Conservation (phyloP, 1,140 invertebrate genomes). For the Pristionchus pacificus region DNA sequence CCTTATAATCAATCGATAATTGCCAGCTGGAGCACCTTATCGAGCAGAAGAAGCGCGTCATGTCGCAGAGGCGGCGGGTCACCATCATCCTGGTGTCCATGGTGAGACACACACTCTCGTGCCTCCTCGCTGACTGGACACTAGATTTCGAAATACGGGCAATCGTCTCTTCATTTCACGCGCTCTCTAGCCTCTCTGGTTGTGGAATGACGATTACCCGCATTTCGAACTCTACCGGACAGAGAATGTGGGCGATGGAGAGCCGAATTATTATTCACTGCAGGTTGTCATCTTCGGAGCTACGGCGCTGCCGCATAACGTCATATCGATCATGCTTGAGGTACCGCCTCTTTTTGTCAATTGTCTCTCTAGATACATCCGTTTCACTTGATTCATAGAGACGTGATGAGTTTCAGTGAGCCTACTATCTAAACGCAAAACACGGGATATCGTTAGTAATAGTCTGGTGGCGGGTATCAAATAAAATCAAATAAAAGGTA, state of each 20-base stretch:
- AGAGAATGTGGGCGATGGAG: neutral
- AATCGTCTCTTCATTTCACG: too few species aligned
- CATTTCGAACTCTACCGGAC: neutral
- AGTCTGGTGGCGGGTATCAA: too few species aligned
- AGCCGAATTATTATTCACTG: neutral
- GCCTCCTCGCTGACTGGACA: neutral
- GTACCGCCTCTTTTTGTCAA: neutral
- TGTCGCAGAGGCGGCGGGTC: conserved; percentile 25
- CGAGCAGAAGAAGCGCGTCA: conserved; percentile 26
- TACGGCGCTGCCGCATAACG: conserved; percentile 29
- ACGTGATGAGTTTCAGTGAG: too few species aligned
- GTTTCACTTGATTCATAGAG: too few species aligned
- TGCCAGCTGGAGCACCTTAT: conserved; percentile 32
- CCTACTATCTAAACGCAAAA: too few species aligned
- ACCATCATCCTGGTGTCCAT: conserved; percentile 33
- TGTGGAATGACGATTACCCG: neutral
- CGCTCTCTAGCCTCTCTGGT: too few species aligned
- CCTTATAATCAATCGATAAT: too few species aligned
- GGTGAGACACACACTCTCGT: too few species aligned
- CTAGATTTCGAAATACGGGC: too few species aligned
- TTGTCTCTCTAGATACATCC: too few species aligned
- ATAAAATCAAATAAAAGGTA: too few species aligned
- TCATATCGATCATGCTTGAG: conserved; percentile 33
- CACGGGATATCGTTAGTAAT: too few species aligned
- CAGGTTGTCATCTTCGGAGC: conserved; percentile 29